Base-by-base conservation (phyloP, 2,888 invertebrate species). In the Theristus sp. region DNA sequence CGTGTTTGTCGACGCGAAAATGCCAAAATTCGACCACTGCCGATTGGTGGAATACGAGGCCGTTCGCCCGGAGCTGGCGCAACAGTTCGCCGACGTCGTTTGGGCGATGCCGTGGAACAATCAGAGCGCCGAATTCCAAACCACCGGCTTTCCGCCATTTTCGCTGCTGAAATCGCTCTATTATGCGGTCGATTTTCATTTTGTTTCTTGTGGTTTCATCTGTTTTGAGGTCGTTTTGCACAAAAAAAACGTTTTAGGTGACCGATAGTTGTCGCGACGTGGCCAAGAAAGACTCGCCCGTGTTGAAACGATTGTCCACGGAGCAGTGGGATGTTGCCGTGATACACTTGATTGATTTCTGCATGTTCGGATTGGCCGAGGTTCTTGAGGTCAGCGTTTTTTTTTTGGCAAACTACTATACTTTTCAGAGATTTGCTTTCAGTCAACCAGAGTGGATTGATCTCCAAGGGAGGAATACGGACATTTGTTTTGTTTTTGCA, bases 281-380 rank as follows among this genome's bases (percentile, higher is more conserved):
- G 10, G 6, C 38, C 6, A 38, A 38, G 38, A 38, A 38, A 17
- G 38, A 38, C 38, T 38, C 38, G 38, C 10, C 38, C 38, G 17
- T 38, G 10, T 13, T 38, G 38, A 38, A 6, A 6, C 10, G 17
- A 38, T 38, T 38, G 38, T 17, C 10, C 38, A 6, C 25, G 28
- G 26, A 10, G 6, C 24, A 59, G 2, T 62, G 57, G 28, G 62
- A 62, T 54, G 60, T 62, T 6, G 49, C 30, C 30, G 47, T 62
- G n/a, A 27, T 62, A 1, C 62, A 62, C 54, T 2, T 60, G 30
- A 27, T 60, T 22, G 62, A 59, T 54, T 29, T 56, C 20, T 61
- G 61, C 56, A 20, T 52, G 3, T 26, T 61, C 52, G 61, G 59
- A 17, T 3, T 59, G n/a, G 58, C 58, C 27, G 38, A 47, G 3